These are phyloP conservation scores for Yponomeuta evonymella DNA, from an alignment of 2,888 invertebrate genomes.

Conservation along the genomic window DNA sequence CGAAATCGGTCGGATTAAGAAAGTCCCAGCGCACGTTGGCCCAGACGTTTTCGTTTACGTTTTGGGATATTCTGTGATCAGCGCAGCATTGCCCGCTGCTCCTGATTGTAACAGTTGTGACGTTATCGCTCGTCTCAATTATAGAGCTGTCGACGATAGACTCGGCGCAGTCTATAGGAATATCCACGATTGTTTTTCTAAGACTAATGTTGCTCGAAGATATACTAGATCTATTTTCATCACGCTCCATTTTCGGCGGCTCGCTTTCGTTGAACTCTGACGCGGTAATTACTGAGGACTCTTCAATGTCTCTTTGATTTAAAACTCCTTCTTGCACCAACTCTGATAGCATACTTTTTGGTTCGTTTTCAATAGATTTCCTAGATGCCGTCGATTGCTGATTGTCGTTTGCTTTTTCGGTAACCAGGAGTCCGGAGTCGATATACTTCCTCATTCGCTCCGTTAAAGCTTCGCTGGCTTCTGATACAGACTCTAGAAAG, in stretches of 20 bases:
- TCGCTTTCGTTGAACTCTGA: slow-evolving; percentile 51
- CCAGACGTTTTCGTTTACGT: slow-evolving; percentile 66
- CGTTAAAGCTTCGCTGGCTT: slow-evolving; percentile 64
- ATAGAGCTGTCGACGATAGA: slow-evolving; percentile 51
- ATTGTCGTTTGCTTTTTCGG: slow-evolving; percentile 38
- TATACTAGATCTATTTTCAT: slow-evolving; percentile 46
- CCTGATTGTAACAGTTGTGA: slow-evolving; percentile 59
- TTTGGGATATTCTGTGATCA: slow-evolving; percentile 68
- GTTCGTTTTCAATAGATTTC: slow-evolving; percentile 38
- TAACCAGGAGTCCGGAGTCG: slow-evolving; percentile 64
- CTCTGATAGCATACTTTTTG: slow-evolving; percentile 63
- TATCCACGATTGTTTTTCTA: slow-evolving; percentile 60
- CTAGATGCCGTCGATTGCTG: slow-evolving; percentile 35
- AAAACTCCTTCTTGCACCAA: slow-evolving; percentile 65
- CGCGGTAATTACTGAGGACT: slow-evolving; percentile 52
- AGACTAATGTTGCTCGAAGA: slow-evolving; percentile 49
- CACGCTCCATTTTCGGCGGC: slow-evolving; percentile 50
- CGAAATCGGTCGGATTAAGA: slow-evolving; percentile 63
- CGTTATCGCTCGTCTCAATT: slow-evolving; percentile 54
- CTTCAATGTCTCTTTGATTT: slow-evolving; percentile 62
- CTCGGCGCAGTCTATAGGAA: slow-evolving; percentile 58
- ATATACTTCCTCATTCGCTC: slow-evolving; percentile 70
- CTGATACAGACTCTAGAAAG: slow-evolving; percentile 68
- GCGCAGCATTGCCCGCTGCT: slow-evolving; percentile 60
- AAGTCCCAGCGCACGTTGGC: slow-evolving; percentile 69